phyloP scores from a whole-genome alignment of 2,113 vertebrate species.

The Chamaea fasciata region DNA sequence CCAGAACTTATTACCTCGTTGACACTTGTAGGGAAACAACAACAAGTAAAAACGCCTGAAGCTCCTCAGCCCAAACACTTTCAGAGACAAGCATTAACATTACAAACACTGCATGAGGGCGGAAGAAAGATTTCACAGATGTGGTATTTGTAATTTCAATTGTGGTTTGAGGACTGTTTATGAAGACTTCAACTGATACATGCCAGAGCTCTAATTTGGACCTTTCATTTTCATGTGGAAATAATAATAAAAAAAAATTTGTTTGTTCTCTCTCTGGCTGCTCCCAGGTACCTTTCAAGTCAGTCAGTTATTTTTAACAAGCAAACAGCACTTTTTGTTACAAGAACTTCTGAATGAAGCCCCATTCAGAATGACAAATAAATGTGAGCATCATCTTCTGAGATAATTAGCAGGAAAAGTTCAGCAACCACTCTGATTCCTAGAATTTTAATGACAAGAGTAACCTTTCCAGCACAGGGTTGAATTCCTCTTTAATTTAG shows the following conservation, averaged over 20 bases:
- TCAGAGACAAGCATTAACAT: neutral
- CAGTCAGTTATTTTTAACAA: neutral
- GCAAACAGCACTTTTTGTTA: neutral
- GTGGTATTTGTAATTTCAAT: neutral
- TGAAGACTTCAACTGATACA: neutral
- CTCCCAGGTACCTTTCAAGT: neutral
- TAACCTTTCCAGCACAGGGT: neutral
- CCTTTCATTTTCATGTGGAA: neutral
- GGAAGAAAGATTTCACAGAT: neutral
- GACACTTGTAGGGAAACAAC: neutral
- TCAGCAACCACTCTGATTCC: neutral
- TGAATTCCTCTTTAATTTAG: neutral
- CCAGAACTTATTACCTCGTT: neutral
- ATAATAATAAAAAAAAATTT: neutral
- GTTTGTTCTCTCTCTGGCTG: neutral
- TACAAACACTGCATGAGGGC: neutral
- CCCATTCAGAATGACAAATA: neutral
- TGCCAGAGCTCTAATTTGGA: neutral
- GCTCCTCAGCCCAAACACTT: neutral
- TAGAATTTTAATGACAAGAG: neutral
- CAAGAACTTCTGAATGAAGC: neutral
- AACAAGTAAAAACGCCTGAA: neutral
- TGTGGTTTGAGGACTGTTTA: neutral
- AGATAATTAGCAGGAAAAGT: conserved; percentile 8
- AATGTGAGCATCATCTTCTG: neutral